Evolutionary conservation across 2,888 invertebrate species (phyloP), one percentile per base, ranked within the genome.

Genomic region (Synanthedon vespiformis): DNA sequence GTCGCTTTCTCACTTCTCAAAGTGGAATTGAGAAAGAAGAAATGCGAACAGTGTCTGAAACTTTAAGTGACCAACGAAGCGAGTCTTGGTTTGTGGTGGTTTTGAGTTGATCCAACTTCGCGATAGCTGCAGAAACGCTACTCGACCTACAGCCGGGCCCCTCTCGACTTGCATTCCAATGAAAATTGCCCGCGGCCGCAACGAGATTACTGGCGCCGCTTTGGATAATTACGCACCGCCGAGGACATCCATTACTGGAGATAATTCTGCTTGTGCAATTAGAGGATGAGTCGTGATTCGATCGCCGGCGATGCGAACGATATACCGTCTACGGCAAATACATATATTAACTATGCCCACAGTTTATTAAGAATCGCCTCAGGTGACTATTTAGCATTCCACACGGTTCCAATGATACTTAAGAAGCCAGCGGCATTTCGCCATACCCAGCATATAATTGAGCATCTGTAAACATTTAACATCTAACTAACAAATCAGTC

Each of bases 191-290:
- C 59, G 70, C 67, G 70, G 73, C 74, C 57, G 58, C 65, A 60
- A 62, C 70, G 68, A 72, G 74, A 76, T 75, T 68, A 71, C 73
- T 74, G 81, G 82, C 84, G 82, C 58, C 57, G 54, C 57, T 53
- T 65, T 69, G 68, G 72, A 72, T 59, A 82, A 83, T 82, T 82
- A 77, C 77, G 69, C 68, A 72, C 74, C 65, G 67, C 55, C 64
- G 72, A 74, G 79, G 81, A 82, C 82, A 82, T 76, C 73, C 74
- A 83, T 83, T 82, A 81, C 77, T 62, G 74, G 73, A 78, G 76
- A 81, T 83, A 80, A 79, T 78, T 80, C 74, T 74, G 74, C 71
- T 61, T 67, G 64, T 66, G 75, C 77, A 80, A 80, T 80, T 79
- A 81, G 72, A 72, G 65, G 74, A 77, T 71, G 75, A 73, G 73